phyloP scores from a whole-genome alignment of 2,113 vertebrate species.

The Erinaceus europaeus region DNA sequence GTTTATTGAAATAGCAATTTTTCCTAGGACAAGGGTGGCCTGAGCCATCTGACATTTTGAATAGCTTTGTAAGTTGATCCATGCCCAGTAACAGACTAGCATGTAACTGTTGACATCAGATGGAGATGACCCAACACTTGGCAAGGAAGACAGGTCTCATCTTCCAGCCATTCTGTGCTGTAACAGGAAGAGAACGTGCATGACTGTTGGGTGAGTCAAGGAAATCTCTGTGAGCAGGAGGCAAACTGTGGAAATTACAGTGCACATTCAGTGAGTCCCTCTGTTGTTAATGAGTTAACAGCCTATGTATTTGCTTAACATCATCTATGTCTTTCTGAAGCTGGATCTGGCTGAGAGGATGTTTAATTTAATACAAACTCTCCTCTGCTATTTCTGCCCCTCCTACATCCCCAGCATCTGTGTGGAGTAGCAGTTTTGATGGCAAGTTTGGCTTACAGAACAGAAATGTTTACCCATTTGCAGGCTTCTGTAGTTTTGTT shows the following conservation, averaged over 20 bases:
- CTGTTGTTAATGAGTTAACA: neutral
- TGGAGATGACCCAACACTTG: neutral
- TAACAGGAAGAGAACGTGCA: neutral
- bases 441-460: neutral
- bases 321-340: neutral
- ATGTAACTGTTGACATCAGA: neutral
- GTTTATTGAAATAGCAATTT: neutral
- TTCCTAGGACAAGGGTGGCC: neutral
- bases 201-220: neutral
- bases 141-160: neutral
- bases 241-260: neutral
- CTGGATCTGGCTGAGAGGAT: neutral
- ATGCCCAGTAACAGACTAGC: neutral
- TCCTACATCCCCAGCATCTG: neutral
- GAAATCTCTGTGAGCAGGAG: neutral
- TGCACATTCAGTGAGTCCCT: neutral
- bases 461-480: constrained; percentile 32
- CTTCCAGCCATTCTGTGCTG: neutral
- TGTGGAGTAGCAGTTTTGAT: neutral
- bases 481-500: constrained; percentile 43
- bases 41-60: neutral
- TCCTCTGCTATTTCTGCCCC: constrained; percentile 20
- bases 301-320: neutral
- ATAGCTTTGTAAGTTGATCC: neutral
- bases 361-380: neutral